A percentile compares a stretch with the other conserved stretches of the same genome.
Conservation (phyloP, 2,888 invertebrate genomes). For the Ariolimax columbianus region DNA sequence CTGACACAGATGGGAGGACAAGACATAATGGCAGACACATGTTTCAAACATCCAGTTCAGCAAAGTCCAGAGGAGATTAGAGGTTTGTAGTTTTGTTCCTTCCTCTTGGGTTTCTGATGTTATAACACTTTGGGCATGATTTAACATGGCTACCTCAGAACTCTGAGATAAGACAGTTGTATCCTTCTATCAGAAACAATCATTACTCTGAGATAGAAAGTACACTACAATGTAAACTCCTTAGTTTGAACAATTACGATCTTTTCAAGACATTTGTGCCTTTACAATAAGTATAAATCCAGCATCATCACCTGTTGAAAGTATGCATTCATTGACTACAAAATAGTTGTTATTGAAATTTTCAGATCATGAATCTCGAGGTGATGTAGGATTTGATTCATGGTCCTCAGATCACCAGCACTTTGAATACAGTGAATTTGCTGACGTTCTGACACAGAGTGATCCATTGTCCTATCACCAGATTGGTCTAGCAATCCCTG, state of each 20-base stretch:
- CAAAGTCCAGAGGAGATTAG: background rate
- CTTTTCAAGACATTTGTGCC: too few relatives aligned
- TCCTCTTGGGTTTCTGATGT: too few relatives aligned
- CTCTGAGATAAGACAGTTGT: too few relatives aligned
- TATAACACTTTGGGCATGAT: too few relatives aligned
- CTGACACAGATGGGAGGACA: conserved; percentile 62
- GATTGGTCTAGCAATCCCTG: conserved; percentile 76
- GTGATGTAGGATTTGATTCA: conserved; percentile 67
- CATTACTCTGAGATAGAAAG: too few relatives aligned
- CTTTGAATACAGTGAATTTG: conserved; percentile 73
- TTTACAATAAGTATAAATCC: too few relatives aligned
- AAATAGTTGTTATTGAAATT: background rate
- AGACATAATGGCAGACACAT: conserved; percentile 29
- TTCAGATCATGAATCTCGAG: background rate
- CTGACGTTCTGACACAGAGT: conserved; percentile 65
- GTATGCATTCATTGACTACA: background rate
- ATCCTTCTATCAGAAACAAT: too few relatives aligned
- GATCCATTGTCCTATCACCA: conserved; percentile 76
- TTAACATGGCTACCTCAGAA: too few relatives aligned
- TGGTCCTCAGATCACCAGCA: conserved; percentile 77
- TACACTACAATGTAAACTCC: too few relatives aligned
- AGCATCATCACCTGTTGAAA: too few relatives aligned
- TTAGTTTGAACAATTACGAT: too few relatives aligned
- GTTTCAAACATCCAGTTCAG: background rate
- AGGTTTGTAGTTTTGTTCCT: background rate